A percentile compares a stretch with the other conserved stretches of the same genome.
phyloP scores from a whole-genome alignment of 1,140 invertebrate species.

The Trialeurodes vaporariorum region DNA sequence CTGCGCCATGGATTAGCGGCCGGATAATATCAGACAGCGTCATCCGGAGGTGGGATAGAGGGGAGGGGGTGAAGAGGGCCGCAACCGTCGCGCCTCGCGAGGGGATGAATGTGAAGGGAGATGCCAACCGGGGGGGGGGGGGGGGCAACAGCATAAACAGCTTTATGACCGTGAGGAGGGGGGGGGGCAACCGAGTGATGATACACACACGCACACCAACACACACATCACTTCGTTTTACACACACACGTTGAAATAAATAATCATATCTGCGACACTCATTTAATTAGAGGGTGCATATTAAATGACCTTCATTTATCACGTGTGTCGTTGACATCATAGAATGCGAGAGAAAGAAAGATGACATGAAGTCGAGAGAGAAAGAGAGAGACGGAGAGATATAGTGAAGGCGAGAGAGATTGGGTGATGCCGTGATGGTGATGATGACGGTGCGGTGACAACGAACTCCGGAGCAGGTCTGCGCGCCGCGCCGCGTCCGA shows the following conservation, averaged over 20 bases:
- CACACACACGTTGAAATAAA: neutral
- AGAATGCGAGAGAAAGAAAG: too few species aligned
- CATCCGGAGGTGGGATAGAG: neutral
- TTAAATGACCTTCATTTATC: conserved; percentile 1
- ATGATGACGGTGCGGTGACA: neutral
- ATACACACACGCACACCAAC: too few species aligned
- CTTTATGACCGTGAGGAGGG: too few species aligned
- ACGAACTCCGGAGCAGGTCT: neutral
- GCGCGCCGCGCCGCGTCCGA: too few species aligned
- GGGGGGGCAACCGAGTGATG: too few species aligned
- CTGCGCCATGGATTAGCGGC: neutral
- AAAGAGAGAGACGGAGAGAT: too few species aligned
- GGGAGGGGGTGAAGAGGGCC: neutral
- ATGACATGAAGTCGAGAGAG: too few species aligned
- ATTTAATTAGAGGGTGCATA: neutral
- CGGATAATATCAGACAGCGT: neutral
- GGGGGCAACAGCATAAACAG: neutral
- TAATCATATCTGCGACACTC: neutral
- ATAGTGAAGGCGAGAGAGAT: too few species aligned
- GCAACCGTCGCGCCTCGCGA: too few species aligned
- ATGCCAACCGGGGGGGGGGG: neutral
- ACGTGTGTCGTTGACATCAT: neutral
- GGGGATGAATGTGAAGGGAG: too few species aligned
- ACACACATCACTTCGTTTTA: too few species aligned
- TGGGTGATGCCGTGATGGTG: too few species aligned